Conservation (phyloP, 2,888 invertebrate genomes). For the Dryobota labecula region DNA sequence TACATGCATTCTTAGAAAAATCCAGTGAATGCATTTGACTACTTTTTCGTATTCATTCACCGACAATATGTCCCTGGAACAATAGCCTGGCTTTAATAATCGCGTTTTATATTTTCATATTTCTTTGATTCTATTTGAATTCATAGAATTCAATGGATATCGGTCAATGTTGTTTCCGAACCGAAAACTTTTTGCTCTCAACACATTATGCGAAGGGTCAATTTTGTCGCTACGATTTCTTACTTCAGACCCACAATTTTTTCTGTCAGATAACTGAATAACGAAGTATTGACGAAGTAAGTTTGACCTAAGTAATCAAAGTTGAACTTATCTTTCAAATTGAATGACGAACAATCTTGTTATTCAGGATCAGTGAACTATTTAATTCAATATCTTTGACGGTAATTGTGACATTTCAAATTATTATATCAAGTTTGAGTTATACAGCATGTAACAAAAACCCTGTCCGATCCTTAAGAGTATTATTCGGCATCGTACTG, state of each 20-base stretch:
- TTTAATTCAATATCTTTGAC: background rate
- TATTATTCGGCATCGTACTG: too few relatives aligned
- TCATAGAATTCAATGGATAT: conserved; percentile 22
- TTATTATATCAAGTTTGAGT: background rate
- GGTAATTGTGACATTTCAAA: background rate
- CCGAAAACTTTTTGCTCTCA: conserved; percentile 39
- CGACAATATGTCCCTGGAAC: background rate
- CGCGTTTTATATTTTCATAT: background rate
- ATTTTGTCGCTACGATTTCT: conserved; percentile 41
- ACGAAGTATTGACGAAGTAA: conserved; percentile 38
- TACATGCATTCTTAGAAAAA: conserved; percentile 4
- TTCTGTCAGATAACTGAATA: conserved; percentile 24
- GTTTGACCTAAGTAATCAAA: conserved; percentile 31
- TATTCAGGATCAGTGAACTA: background rate
- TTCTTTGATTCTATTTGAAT: conserved; percentile 14
- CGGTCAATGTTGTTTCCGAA: conserved; percentile 17
- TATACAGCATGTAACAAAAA: too few relatives aligned
- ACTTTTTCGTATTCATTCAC: background rate
- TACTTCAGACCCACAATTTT: conserved; percentile 17
- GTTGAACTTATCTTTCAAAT: conserved; percentile 9
- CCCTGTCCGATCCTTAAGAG: too few relatives aligned
- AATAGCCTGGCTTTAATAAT: conserved; percentile 13
- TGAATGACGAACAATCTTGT: background rate
- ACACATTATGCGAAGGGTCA: conserved; percentile 38
- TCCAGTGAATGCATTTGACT: background rate